A percentile compares a stretch with the other conserved stretches of the same genome.
phyloP scores from a whole-genome alignment of 2,113 vertebrate genomes.

The Bubalus kerabau region DNA sequence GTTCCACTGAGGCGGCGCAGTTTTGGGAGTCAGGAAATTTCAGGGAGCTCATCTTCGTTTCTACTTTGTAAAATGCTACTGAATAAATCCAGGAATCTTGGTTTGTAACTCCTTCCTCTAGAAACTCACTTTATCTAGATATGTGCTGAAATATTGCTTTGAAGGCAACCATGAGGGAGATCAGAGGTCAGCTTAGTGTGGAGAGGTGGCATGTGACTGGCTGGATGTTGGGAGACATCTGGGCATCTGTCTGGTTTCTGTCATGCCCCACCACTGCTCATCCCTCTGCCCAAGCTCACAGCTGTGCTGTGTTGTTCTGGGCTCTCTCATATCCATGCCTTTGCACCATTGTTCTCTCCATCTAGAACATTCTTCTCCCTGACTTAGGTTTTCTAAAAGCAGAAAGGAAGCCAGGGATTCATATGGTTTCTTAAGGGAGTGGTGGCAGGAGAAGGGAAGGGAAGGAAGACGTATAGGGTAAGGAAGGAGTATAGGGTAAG shows the following conservation, averaged over 20 bases:
- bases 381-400: background rate
- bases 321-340: background rate
- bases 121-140: background rate
- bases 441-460: background rate
- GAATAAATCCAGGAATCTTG: slow-evolving; percentile 23
- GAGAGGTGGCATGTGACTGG: background rate
- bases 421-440: background rate
- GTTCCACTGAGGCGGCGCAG: background rate
- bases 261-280: accelerated
- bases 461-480: background rate
- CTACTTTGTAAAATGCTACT: slow-evolving; percentile 19
- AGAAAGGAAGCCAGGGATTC: background rate
- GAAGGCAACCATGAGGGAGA: background rate
- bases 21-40: background rate
- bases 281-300: background rate
- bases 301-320: background rate
- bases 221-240: background rate
- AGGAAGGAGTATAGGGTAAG: background rate
- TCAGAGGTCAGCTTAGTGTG: background rate
- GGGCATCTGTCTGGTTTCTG: background rate
- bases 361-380: background rate
- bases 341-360: background rate
- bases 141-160: background rate
- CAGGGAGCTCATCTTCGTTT: background rate
- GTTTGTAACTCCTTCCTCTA: background rate